Conservation (phyloP, 2,888 invertebrate species). For the Diaphora mendica region DNA sequence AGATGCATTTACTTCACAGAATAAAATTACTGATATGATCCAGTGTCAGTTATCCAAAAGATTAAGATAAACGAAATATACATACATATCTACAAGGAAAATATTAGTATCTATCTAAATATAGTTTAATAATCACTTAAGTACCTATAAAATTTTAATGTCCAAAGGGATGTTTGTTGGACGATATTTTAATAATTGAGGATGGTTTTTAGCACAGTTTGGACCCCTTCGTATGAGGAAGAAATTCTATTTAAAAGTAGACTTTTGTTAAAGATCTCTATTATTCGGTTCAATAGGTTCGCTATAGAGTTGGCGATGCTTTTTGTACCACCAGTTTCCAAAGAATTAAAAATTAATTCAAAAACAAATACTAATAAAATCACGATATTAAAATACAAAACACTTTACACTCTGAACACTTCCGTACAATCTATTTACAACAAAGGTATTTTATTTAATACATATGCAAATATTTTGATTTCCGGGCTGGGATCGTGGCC, state of each 20-base stretch:
- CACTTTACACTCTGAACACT: background rate
- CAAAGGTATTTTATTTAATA: background rate
- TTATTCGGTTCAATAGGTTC: background rate
- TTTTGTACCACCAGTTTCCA: background rate
- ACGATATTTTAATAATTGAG: background rate
- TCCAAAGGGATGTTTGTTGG: background rate
- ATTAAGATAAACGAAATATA: background rate
- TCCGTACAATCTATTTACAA: background rate
- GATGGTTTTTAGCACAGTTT: no score
- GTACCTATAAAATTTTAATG: no score
- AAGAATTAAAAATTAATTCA: background rate
- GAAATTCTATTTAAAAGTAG: background rate
- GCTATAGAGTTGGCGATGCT: background rate
- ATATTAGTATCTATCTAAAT: background rate
- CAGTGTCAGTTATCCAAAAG: background rate
- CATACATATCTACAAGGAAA: background rate
- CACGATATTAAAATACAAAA: background rate
- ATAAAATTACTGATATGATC: background rate
- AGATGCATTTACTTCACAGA: background rate
- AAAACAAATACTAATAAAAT: background rate
- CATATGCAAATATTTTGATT: conserved; percentile 2
- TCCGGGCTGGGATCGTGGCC: background rate
- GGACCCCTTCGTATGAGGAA: background rate
- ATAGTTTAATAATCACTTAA: background rate
- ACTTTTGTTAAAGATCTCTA: background rate